Conservation (phyloP, 2,888 invertebrate species). For the Tethea ocularis region DNA sequence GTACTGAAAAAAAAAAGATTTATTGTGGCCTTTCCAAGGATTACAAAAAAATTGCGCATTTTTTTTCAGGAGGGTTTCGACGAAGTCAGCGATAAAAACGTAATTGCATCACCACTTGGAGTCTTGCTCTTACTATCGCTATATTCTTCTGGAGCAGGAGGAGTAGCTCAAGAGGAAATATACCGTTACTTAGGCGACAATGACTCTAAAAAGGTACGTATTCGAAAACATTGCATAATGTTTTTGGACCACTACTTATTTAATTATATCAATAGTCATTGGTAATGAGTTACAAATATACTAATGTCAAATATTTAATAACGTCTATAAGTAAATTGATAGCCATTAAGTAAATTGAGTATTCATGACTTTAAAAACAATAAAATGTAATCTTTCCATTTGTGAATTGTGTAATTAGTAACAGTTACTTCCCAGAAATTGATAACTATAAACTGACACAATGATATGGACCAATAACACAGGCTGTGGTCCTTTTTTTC, state of each 20-base stretch:
- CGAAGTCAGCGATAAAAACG: slow-evolving; percentile 43
- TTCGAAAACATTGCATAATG: too few relatives aligned
- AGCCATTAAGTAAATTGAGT: not conserved
- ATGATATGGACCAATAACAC: too few relatives aligned
- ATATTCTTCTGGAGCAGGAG: slow-evolving; percentile 43
- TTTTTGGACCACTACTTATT: too few relatives aligned
- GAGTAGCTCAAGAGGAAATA: slow-evolving; percentile 37
- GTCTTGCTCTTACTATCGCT: slow-evolving; percentile 47
- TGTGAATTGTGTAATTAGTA: too few relatives aligned
- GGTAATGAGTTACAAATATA: too few relatives aligned
- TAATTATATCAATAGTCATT: too few relatives aligned
- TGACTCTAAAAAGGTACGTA: slow-evolving; percentile 43
- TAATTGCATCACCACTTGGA: slow-evolving; percentile 54
- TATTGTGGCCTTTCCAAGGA: too few relatives aligned
- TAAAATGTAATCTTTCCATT: not conserved
- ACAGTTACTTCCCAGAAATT: too few relatives aligned
- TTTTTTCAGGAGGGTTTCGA: slow-evolving; percentile 45
- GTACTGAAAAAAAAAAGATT: too few relatives aligned
- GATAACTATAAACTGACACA: too few relatives aligned
- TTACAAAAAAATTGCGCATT: too few relatives aligned
- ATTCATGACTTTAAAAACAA: not conserved
- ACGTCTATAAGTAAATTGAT: not conserved
- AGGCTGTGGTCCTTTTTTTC: too few relatives aligned
- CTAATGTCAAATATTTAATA: not conserved
- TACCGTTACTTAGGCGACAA: slow-evolving; percentile 37